Conservation (phyloP, 2,888 invertebrate species). For the Aphidius colemani region DNA sequence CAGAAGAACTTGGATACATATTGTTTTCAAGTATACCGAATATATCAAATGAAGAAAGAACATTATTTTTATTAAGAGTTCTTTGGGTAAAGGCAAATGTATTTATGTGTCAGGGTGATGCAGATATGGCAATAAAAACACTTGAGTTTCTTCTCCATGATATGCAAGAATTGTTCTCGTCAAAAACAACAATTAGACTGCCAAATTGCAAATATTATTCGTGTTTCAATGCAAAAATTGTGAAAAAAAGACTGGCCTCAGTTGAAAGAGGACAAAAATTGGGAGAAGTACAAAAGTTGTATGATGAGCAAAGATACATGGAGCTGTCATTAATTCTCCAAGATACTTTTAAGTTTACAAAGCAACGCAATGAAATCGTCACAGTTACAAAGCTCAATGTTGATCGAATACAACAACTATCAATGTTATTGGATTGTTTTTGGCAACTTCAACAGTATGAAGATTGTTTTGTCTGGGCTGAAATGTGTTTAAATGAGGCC, state of each 20-base stretch:
- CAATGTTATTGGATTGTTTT: conserved; percentile 69
- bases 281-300: conserved; percentile 71
- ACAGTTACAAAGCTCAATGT: conserved; percentile 44
- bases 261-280: conserved; percentile 64
- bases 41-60: conserved; percentile 59
- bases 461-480: conserved; percentile 78
- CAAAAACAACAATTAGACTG: conserved; percentile 56
- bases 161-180: conserved; percentile 46
- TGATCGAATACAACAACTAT: conserved; percentile 62
- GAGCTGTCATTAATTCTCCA: conserved; percentile 72
- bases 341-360: conserved; percentile 68
- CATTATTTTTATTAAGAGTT: conserved; percentile 61
- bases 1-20: conserved; percentile 61
- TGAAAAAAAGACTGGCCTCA: conserved; percentile 62
- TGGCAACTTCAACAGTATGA: conserved; percentile 66
- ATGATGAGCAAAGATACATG: conserved; percentile 68
- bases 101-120: conserved; percentile 63
- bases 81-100: conserved; percentile 65
- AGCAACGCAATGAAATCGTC: conserved; percentile 49
- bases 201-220: conserved; percentile 65
- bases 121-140: conserved; percentile 62
- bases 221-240: conserved; percentile 60
- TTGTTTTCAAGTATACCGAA: conserved; percentile 61
- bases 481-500: conserved; percentile 76
- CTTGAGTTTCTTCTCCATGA: conserved; percentile 56